phyloP scores from a whole-genome alignment of 2,113 vertebrate species.

The Alaudala cheleensis region DNA sequence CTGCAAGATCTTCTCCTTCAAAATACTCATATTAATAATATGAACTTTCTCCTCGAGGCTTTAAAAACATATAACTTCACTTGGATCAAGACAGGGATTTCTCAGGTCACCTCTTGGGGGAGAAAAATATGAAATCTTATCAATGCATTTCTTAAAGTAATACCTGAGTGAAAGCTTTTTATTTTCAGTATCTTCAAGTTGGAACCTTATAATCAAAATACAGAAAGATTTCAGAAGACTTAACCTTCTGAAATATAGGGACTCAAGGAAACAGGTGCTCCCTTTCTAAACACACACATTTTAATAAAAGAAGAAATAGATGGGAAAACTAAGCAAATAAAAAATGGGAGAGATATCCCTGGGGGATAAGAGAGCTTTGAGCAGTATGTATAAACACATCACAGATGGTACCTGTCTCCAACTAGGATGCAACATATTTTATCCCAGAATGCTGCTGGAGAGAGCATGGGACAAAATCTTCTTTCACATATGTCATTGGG shows the following conservation, averaged over 20 bases:
- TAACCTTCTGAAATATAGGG: background rate
- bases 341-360: background rate
- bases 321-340: background rate
- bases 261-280: background rate
- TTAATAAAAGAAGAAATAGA: conserved; percentile 18
- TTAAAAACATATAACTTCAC: background rate
- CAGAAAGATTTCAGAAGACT: background rate
- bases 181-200: background rate
- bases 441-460: conserved; percentile 17
- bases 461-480: conserved; percentile 38
- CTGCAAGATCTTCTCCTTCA: background rate
- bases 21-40: background rate
- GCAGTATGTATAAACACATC: conserved; percentile 16
- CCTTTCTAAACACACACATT: background rate
- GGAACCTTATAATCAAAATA: background rate
- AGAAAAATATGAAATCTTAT: background rate
- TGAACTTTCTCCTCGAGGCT: background rate
- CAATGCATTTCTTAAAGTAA: background rate
- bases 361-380: conserved; percentile 28
- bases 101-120: background rate
- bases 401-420: conserved; percentile 60
- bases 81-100: background rate
- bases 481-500: conserved; percentile 34
- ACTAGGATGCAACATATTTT: conserved; percentile 17
- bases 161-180: background rate